A percentile compares a stretch with the other conserved stretches of the same genome.
Evolutionary conservation across 2,113 vertebrate genomes (phyloP).

Genomic region (Carassius carassius): DNA sequence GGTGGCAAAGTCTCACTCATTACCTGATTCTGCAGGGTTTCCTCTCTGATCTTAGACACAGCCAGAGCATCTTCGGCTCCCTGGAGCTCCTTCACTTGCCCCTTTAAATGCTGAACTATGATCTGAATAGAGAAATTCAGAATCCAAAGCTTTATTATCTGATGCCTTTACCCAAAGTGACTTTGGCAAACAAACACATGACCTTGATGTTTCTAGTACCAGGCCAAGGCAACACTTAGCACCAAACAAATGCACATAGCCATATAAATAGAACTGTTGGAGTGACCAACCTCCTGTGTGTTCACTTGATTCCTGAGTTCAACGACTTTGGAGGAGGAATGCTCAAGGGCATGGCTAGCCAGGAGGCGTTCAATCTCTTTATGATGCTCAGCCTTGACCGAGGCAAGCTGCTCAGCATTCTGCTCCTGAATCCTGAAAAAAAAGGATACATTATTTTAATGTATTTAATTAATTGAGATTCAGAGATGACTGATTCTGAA

Average conservation of each 20-base stretch:
- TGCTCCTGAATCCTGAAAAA: slow-evolving; percentile 76
- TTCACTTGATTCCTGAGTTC: slow-evolving; percentile 81
- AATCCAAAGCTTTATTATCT: not conserved
- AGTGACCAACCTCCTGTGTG: slow-evolving; percentile 80
- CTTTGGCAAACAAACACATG: not conserved
- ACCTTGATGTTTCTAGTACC: not conserved
- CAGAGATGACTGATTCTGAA: not conserved
- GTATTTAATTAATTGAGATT: not conserved
- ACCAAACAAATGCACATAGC: not conserved
- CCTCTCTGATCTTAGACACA: slow-evolving; percentile 82
- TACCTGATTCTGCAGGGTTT: slow-evolving; percentile 86
- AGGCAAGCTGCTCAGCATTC: slow-evolving; percentile 72
- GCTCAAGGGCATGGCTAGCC: slow-evolving; percentile 80
- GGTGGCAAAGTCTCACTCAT: not conserved
- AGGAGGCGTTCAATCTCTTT: slow-evolving; percentile 79
- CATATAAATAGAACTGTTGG: not conserved
- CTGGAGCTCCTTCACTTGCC: slow-evolving; percentile 82
- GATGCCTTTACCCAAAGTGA: not conserved
- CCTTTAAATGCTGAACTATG: slow-evolving; percentile 82
- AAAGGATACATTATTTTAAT: not conserved
- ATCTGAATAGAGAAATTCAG: slow-evolving; percentile 70
- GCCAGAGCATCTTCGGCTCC: slow-evolving; percentile 77
- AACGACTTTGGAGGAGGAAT: slow-evolving; percentile 85
- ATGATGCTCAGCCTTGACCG: slow-evolving; percentile 79
- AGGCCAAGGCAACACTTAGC: not conserved